Base-by-base conservation (phyloP, 2,888 invertebrate genomes). In the Pyrrhosoma nymphula region DNA sequence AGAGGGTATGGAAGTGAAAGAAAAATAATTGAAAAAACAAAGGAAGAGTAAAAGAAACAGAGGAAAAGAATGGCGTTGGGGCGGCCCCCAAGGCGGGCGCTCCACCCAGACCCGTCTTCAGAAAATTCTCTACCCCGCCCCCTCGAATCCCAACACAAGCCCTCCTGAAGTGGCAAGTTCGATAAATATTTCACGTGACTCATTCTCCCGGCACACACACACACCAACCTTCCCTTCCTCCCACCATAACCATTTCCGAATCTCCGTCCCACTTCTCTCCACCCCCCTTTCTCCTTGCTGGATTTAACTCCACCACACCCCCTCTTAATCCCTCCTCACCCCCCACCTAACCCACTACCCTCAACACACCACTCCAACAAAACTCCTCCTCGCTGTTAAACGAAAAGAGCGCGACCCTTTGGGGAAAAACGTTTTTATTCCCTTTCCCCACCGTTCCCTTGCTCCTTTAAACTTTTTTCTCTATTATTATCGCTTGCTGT, bases 161-260 rank as follows among this genome's bases (percentile, higher is more conserved):
- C 56, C 89, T n/a, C 39, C 89, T 55, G 56, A 89, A 89, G 89
- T 89, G 89, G 89, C 89, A 89, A 55, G 56, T 18, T 56, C 89
- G 89, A 89, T 89, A 89, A 89, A 89, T 89, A 89, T 89, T 89
- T 89, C 89, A 89, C 89, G 89, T 89, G 89, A 89, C 89, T 89
- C 89, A 47, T 56, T 56, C 89, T 89, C 55, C 39, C 35, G 12
- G 39, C 6, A 60, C 16, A 20, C 69, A 88, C 26, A 26, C 88
- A 88, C 88, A 39, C 30, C 14, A 2, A 30, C n/a, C 39, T 26
- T 30, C 30, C 35, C 20, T 82, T 82, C 35, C 88, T 30, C 88
- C 75, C 75, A 10, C 75, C 23, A n/a, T 75, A 23, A 75, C 23
- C 75, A 20, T 30, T 75, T 20, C 75, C 75, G 20, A 20, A n/a